Evolutionary conservation across 2,797 vertebrate species (phyloP).

Genomic region (Poeciliopsis presidionis): DNA sequence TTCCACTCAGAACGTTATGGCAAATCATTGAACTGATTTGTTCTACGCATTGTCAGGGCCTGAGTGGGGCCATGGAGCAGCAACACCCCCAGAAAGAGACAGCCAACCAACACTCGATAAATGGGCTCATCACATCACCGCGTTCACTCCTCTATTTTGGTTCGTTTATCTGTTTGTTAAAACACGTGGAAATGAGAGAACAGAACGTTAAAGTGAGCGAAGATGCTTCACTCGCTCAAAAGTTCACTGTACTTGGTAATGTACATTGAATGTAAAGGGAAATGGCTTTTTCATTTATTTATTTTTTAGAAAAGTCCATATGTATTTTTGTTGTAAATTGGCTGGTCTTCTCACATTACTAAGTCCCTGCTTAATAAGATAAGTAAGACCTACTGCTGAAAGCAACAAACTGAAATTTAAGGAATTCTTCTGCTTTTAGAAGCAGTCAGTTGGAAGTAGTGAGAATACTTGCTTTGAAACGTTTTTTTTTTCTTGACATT

Average conservation of each 20-base stretch:
- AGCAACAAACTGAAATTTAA: neutral
- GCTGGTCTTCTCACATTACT: neutral
- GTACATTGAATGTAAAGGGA: neutral
- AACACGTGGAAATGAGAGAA: slow-evolving; percentile 78
- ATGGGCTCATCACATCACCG: neutral
- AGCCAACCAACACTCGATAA: neutral
- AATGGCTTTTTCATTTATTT: neutral
- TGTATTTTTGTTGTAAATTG: neutral
- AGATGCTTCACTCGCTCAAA: slow-evolving; percentile 12
- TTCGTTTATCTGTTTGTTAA: slow-evolving; percentile 64
- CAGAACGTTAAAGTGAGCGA: slow-evolving; percentile 57
- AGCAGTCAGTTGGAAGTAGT: neutral
- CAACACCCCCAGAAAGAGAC: neutral
- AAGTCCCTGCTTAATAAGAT: neutral
- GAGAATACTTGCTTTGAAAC: neutral
- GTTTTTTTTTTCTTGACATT: neutral
- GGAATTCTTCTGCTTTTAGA: neutral
- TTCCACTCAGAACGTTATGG: too few relatives aligned
- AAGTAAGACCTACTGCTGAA: neutral
- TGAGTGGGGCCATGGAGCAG: neutral
- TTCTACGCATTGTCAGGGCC: too few relatives aligned
- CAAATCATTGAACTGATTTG: too few relatives aligned
- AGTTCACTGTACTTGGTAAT: neutral
- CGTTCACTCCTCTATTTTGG: neutral
- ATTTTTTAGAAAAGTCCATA: neutral